These are phyloP conservation scores for Lamellibrachia luymesi DNA, from an alignment of 1,140 invertebrate genomes.

Conservation along the genomic window DNA sequence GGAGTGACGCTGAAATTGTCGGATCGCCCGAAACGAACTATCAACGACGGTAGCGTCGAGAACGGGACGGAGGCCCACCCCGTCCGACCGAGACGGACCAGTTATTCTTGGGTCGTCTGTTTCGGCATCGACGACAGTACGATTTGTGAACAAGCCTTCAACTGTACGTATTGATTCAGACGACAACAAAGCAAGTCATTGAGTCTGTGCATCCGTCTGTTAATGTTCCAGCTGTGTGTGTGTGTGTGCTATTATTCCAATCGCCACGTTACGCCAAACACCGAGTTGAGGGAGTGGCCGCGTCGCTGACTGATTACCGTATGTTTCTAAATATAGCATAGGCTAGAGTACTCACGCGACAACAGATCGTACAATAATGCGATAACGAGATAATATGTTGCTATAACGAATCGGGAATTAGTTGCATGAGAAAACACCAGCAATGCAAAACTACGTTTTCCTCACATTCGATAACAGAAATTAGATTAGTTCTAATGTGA, in stretches of 20 bases:
- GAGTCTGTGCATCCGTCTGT: not conserved
- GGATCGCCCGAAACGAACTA: not conserved
- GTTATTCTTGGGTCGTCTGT: not conserved
- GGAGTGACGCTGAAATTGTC: not conserved
- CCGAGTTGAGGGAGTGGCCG: not conserved
- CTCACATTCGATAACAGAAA: too few species aligned
- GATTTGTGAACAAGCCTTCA: not conserved
- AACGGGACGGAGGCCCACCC: not conserved
- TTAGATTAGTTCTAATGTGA: too few species aligned
- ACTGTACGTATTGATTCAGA: not conserved
- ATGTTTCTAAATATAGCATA: not conserved
- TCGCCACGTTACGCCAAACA: not conserved
- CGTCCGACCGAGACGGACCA: not conserved
- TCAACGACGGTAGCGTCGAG: not conserved
- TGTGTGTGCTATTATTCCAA: not conserved
- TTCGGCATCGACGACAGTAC: not conserved
- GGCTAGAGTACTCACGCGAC: not conserved
- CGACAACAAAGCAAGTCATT: not conserved
- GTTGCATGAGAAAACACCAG: too few species aligned
- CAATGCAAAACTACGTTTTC: too few species aligned
- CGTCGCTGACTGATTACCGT: not conserved
- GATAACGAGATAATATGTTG: too few species aligned
- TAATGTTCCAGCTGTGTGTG: not conserved
- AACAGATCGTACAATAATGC: not conserved
- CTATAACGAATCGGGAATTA: too few species aligned